Evolutionary conservation across 2,888 invertebrate species (phyloP).

Genomic region (Orthosia incerta): DNA sequence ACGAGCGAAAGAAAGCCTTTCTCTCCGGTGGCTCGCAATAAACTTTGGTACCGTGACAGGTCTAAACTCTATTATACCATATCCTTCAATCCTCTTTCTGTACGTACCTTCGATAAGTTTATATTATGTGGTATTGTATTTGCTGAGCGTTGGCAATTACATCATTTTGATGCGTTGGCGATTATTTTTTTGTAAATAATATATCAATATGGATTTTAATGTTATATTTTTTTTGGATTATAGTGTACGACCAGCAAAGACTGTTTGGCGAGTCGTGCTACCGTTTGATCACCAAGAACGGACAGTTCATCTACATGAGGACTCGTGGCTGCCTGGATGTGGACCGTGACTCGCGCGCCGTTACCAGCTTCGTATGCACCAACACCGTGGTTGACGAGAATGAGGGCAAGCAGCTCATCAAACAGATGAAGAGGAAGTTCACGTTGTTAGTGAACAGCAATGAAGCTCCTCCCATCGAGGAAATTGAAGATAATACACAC

Average conservation of each 20-base stretch:
- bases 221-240: constrained; percentile 43
- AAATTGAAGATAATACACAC: constrained; percentile 61
- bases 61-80: no score
- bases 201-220: neutral
- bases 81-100: no score
- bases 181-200: neutral
- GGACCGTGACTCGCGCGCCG: constrained; percentile 93
- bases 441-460: constrained; percentile 88
- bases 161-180: neutral
- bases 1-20: no score
- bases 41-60: no score
- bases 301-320: constrained; percentile 95
- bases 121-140: no score
- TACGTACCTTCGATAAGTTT: no score
- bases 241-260: constrained; percentile 95
- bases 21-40: no score
- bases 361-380: constrained; percentile 96
- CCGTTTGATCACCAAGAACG: constrained; percentile 94
- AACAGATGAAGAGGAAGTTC: constrained; percentile 94
- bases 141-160: constrained; percentile 16
- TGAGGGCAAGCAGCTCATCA: constrained; percentile 93
- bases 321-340: constrained; percentile 96
- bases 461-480: constrained; percentile 58
- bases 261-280: constrained; percentile 96
- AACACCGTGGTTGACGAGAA: constrained; percentile 94